A percentile compares a stretch with the other conserved stretches of the same genome.
Evolutionary conservation across 2,113 vertebrate species (phyloP).

Genomic region (Sakesphorus luctuosus): DNA sequence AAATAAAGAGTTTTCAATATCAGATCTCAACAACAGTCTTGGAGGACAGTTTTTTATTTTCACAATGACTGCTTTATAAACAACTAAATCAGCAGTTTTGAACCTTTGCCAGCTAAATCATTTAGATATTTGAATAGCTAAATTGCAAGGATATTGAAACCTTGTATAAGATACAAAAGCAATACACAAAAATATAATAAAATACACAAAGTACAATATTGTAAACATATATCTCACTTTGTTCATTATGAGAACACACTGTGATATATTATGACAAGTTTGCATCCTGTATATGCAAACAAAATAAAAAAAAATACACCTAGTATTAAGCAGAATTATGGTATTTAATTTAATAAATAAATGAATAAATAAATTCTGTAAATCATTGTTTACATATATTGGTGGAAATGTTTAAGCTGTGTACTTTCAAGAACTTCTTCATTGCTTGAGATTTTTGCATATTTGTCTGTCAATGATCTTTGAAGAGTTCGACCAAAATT

Average conservation of each 20-base stretch:
- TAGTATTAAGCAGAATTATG: background rate
- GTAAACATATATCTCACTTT: background rate
- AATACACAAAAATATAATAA: no score
- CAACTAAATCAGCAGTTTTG: background rate
- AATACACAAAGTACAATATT: background rate
- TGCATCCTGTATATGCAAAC: background rate
- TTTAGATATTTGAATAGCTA: background rate
- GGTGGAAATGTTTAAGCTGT: background rate
- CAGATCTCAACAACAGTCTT: background rate
- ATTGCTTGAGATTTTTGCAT: background rate
- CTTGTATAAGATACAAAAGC: background rate
- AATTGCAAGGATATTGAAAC: background rate
- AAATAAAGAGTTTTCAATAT: background rate
- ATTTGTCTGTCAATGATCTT: rapidly evolving
- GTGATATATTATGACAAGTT: background rate
- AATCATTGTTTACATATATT: background rate
- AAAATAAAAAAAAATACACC: background rate
- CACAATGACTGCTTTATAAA: background rate
- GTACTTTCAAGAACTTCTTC: background rate
- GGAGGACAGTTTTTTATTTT: background rate
- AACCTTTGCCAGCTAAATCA: background rate
- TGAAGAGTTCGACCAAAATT: background rate
- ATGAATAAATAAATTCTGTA: background rate
- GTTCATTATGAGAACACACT: background rate
- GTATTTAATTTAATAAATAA: background rate